These are phyloP conservation scores for Tipula lateralis DNA, from an alignment of 2,888 invertebrate species.

Conservation along the genomic window DNA sequence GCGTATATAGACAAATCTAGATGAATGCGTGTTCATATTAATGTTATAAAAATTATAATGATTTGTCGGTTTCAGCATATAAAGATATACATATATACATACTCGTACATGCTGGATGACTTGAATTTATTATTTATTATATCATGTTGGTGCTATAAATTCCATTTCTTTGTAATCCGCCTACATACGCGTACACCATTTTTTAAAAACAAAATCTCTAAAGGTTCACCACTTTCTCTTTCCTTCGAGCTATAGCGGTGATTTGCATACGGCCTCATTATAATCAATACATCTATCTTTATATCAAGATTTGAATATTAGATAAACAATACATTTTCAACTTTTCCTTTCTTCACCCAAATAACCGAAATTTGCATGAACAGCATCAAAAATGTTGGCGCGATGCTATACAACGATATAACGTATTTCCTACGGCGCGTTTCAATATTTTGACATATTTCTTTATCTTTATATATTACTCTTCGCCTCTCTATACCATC, in stretches of 20 bases:
- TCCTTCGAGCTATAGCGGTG: background rate
- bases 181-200: background rate
- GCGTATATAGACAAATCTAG: background rate
- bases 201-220: background rate
- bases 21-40: background rate
- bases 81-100: background rate
- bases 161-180: background rate
- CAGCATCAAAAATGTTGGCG: background rate
- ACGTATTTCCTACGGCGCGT: background rate
- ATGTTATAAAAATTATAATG: background rate
- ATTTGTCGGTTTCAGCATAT: background rate
- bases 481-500: background rate
- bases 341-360: background rate
- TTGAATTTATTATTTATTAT: background rate
- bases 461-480: background rate
- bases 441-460: background rate
- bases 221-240: background rate
- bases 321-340: background rate
- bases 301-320: background rate
- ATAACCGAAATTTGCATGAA: background rate
- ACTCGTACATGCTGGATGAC: background rate
- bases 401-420: background rate
- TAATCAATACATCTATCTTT: background rate
- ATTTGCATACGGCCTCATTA: background rate
- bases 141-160: background rate